Evolutionary conservation across 2,113 vertebrate genomes (phyloP).

Genomic region (Cottus gobio): DNA sequence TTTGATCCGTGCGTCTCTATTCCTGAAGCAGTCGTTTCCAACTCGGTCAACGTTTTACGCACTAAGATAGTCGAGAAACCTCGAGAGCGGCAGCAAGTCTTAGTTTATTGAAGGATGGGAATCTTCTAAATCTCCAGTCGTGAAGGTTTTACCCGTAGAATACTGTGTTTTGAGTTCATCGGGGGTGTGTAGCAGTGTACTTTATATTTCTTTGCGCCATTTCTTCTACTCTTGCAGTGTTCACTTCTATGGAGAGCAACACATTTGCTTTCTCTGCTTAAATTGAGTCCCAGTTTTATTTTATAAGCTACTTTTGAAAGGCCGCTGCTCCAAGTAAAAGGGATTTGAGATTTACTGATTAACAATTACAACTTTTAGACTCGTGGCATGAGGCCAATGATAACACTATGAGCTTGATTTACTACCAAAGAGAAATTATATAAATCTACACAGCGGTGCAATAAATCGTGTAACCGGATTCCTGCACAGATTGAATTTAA

Average conservation of each 20-base stretch:
- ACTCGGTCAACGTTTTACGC: conserved; percentile 25
- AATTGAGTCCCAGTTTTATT: conserved; percentile 12
- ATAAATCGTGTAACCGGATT: neutral
- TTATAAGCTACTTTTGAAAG: conserved; percentile 40
- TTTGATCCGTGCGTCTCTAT: neutral
- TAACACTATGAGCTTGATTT: conserved; percentile 54
- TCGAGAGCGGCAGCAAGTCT: neutral
- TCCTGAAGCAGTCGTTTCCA: conserved; percentile 28
- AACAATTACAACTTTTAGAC: conserved; percentile 3
- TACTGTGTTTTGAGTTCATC: conserved; percentile 32
- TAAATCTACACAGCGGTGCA: neutral
- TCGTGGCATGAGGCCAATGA: conserved; percentile 10
- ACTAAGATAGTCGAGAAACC: conserved; percentile 36
- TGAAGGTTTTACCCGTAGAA: conserved; percentile 21
- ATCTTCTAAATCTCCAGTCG: conserved; percentile 33
- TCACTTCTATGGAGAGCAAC: conserved; percentile 18
- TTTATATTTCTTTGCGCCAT: conserved; percentile 21
- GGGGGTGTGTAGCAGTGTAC: conserved; percentile 3
- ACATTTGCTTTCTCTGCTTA: neutral
- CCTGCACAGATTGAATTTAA: neutral
- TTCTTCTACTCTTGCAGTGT: conserved; percentile 9
- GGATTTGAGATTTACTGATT: conserved; percentile 9
- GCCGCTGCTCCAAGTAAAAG: conserved; percentile 7
- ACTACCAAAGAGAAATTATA: conserved; percentile 47
- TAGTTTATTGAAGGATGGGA: conserved; percentile 25